Conservation (phyloP, 2,888 invertebrate species). For the Ernsta delagoae region DNA sequence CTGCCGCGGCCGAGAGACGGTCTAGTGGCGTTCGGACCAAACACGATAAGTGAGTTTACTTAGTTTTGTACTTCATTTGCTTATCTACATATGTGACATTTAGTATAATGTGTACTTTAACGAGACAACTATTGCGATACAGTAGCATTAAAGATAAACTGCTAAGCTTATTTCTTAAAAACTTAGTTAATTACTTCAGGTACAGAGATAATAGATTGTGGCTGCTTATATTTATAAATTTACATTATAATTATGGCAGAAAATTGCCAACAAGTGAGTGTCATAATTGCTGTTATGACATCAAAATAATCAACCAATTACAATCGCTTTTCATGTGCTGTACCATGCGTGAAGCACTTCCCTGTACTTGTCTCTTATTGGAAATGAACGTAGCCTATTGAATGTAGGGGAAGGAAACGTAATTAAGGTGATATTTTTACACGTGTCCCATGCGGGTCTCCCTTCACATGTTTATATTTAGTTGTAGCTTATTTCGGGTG, state of each 20-base stretch:
- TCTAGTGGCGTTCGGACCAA: slow-evolving; percentile 62
- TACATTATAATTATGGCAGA: too few relatives aligned
- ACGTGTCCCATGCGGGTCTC: slow-evolving; percentile 8
- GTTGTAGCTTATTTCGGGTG: slow-evolving; percentile 49
- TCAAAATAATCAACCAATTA: too few relatives aligned
- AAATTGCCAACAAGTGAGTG: too few relatives aligned
- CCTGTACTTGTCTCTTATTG: not conserved
- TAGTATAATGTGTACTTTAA: not conserved
- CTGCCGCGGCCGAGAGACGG: slow-evolving; percentile 81
- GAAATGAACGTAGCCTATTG: not conserved
- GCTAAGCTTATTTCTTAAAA: not conserved
- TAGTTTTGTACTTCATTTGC: slow-evolving; percentile 13
- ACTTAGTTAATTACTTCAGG: not conserved
- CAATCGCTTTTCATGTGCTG: too few relatives aligned
- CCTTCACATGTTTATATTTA: slow-evolving; percentile 50
- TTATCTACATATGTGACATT: slow-evolving; percentile 20
- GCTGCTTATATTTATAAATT: too few relatives aligned
- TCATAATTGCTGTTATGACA: too few relatives aligned
- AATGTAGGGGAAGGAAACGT: slow-evolving; percentile 25
- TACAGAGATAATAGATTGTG: too few relatives aligned
- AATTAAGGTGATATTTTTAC: slow-evolving; percentile 34
- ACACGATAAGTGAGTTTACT: slow-evolving; percentile 73
- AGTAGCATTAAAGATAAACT: slow-evolving; percentile 7
- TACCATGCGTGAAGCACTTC: too few relatives aligned
- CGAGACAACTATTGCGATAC: slow-evolving; percentile 8